A percentile compares a stretch with the other conserved stretches of the same genome.
These are phyloP conservation scores for Temnothorax rugatulus DNA, from an alignment of 2,888 invertebrate species.

Conservation along the genomic window DNA sequence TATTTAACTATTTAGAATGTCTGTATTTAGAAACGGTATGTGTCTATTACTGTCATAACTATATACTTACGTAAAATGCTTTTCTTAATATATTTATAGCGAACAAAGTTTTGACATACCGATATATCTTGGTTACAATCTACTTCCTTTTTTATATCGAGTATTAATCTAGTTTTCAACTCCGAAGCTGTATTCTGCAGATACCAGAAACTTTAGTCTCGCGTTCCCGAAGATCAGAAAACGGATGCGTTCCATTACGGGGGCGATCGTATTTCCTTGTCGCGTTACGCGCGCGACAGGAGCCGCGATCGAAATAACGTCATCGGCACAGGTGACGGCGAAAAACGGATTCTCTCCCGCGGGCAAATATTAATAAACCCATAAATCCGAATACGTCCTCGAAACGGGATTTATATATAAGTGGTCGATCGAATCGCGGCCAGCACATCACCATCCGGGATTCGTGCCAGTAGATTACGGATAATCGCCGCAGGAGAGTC, in stretches of 20 bases:
- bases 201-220: not conserved
- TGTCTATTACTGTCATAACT: not conserved
- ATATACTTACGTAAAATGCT: not conserved
- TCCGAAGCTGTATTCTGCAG: not conserved
- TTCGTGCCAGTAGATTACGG: conserved; percentile 62
- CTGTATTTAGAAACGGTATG: not conserved
- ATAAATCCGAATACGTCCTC: conserved; percentile 45
- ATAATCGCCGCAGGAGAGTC: conserved; percentile 54
- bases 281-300: conserved; percentile 7
- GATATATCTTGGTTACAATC: not conserved
- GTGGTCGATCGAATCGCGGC: conserved; percentile 49
- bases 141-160: not conserved
- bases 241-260: not conserved
- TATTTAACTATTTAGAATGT: not conserved
- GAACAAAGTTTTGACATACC: not conserved
- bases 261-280: conserved; percentile 10
- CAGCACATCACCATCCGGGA: conserved; percentile 26
- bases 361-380: conserved; percentile 51
- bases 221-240: conserved; percentile 4
- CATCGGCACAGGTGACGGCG: conserved; percentile 30
- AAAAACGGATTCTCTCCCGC: conserved; percentile 39
- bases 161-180: not conserved
- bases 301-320: conserved; percentile 35
- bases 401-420: conserved; percentile 57
- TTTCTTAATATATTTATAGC: not conserved